Percentiles rank a stretch among this genome's conserved stretches.
phyloP scores from a whole-genome alignment of 2,797 vertebrate species.

The Sparus aurata region DNA sequence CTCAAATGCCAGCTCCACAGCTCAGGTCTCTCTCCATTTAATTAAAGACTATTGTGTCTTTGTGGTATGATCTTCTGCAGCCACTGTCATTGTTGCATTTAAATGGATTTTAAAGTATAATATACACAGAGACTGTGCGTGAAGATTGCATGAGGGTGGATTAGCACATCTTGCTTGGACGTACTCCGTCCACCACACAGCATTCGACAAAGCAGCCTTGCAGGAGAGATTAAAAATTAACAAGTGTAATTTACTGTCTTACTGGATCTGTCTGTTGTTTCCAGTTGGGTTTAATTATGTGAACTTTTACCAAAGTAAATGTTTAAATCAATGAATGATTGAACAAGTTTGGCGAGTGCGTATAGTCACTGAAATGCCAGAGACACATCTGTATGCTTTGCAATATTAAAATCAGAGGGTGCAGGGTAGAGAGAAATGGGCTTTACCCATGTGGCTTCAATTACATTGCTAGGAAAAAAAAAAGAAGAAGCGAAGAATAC shows the following conservation, averaged over 20 bases:
- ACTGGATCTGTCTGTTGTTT: constrained; percentile 71
- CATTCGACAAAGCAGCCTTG: constrained; percentile 29
- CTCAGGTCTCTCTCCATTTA: constrained; percentile 24
- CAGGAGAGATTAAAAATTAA: constrained; percentile 52
- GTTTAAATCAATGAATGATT: constrained; percentile 80
- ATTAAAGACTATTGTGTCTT: constrained; percentile 19
- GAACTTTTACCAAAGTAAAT: constrained; percentile 79
- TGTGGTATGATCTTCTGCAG: constrained; percentile 29
- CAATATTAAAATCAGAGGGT: constrained; percentile 75
- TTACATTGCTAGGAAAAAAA: constrained; percentile 68
- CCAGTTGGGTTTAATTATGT: constrained; percentile 65
- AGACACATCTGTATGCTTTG: constrained; percentile 74
- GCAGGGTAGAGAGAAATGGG: constrained; percentile 66
- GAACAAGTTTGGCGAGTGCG: constrained; percentile 64
- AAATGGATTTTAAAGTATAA: constrained; percentile 49
- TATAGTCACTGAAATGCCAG: constrained; percentile 67
- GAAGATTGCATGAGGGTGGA: constrained; percentile 33
- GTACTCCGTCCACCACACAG: constrained; percentile 16
- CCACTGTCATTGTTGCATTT: constrained; percentile 21
- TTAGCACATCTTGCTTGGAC: constrained; percentile 39
- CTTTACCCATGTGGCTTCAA: constrained; percentile 73
- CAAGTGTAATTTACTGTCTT: constrained; percentile 38
- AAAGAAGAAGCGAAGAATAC: constrained; percentile 68
- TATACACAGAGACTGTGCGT: constrained; percentile 14
- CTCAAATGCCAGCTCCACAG: constrained; percentile 30